Base-by-base conservation (phyloP, 2,888 invertebrate genomes). In the Platycnemis pennipes region DNA sequence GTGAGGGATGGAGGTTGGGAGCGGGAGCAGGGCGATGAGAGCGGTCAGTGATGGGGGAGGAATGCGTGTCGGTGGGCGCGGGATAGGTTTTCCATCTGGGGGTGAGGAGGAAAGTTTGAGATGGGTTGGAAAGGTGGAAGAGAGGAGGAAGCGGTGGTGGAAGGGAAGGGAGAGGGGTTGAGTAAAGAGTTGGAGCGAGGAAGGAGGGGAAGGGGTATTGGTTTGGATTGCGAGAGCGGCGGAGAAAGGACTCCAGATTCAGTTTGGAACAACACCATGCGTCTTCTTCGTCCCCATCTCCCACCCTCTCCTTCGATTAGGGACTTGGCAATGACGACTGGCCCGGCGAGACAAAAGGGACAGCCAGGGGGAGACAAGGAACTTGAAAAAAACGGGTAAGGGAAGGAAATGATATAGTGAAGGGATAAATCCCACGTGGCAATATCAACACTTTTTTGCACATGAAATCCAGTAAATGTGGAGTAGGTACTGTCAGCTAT, bases 211-310 rank as follows among this genome's bases (percentile, higher is more conserved):
- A 26, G 26, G 31, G 26, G 42, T 11, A 16, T 19, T 22, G 26
- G 42, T 31, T 42, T 22, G 42, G n/a, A 22, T 5, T 19, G 87
- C 19, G 46, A 11, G 87, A 46, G n/a, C 11, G 45, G 87, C 45
- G n/a, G n/a, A 46, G 46, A 46, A 46, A 46, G 87, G 87, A 87
- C 26, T 44, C 87, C 46, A 87, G 87, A 87, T 87, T 87, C 44
- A 46, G 87, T 87, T 87, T 87, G 87, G 87, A 87, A 87, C 87
- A 87, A 87, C 87, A 87, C 46, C 87, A 46, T 87, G 87, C 87
- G 44, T 87, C 87, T 87, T 87, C 87, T 46, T 46, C 46, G 26
- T 5, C 45, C 45, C 26, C 87, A 45, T 45, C 45, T 26, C 44
- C 44, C 45, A 22, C 26, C 87, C 87, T 45, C 45, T 26, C 44